phyloP scores from a whole-genome alignment of 2,113 vertebrate species.

The Lepus americanus region DNA sequence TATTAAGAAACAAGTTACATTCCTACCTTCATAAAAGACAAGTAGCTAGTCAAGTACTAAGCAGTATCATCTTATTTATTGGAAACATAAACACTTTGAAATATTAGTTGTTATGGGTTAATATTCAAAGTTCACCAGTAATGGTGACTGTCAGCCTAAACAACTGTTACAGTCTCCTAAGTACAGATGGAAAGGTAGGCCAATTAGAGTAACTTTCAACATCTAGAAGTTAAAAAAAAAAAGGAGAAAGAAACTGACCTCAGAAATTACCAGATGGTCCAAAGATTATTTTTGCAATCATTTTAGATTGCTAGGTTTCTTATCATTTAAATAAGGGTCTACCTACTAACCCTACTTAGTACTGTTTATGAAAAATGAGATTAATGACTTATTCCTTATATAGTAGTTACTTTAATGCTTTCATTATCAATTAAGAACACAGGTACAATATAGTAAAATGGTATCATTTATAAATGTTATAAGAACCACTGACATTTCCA shows the following conservation, averaged over 20 bases:
- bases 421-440: not conserved
- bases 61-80: not conserved
- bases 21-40: slow-evolving; percentile 19
- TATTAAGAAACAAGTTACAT: slow-evolving; percentile 36
- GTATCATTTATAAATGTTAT: slow-evolving; percentile 41
- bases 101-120: slow-evolving; percentile 16
- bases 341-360: slow-evolving; percentile 2
- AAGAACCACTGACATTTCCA: slow-evolving; percentile 13
- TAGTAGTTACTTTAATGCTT: slow-evolving; percentile 16
- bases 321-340: not conserved
- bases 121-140: slow-evolving; percentile 18
- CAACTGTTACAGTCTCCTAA: not conserved
- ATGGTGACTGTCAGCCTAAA: slow-evolving; percentile 4
- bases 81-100: slow-evolving; percentile 20
- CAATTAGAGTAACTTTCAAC: slow-evolving; percentile 6
- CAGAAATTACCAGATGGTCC: slow-evolving; percentile 36
- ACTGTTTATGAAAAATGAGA: slow-evolving; percentile 54
- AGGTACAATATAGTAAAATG: slow-evolving; percentile 12
- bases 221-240: not conserved
- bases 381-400: slow-evolving; percentile 14
- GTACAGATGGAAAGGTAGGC: slow-evolving; percentile 27
- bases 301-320: not conserved
- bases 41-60: slow-evolving; percentile 4
- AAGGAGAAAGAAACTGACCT: not conserved
- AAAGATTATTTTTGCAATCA: not conserved